Percentiles rank a stretch among this genome's conserved stretches.
Evolutionary conservation across 2,113 vertebrate genomes (phyloP).

Genomic region (Psittacula cyanocephala): DNA sequence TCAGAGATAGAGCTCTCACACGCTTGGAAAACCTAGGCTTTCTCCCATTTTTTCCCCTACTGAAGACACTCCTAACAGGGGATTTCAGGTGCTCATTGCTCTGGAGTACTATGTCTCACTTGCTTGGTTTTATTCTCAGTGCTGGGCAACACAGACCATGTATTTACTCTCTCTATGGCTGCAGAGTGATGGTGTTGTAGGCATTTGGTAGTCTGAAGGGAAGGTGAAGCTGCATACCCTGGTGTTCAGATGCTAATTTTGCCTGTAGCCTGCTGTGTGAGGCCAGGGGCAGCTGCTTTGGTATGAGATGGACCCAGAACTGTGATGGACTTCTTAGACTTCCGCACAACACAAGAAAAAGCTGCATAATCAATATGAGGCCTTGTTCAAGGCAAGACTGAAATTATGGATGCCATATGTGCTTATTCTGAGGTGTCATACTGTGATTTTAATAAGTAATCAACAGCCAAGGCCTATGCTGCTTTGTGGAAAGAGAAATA

Average conservation of each 20-base stretch:
- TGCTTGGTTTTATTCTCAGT: neutral
- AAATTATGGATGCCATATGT: neutral
- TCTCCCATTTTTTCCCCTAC: neutral
- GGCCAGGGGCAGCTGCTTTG: neutral
- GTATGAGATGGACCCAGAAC: neutral
- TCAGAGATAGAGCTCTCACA: neutral
- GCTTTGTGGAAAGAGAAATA: neutral
- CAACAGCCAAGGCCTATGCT: neutral
- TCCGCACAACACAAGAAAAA: neutral
- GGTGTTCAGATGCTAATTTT: rapidly evolving
- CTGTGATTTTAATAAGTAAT: conserved; percentile 32
- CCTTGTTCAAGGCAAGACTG: neutral
- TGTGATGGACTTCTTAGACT: neutral
- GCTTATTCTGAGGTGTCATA: neutral
- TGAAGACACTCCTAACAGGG: neutral
- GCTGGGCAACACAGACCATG: neutral
- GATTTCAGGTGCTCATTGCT: neutral
- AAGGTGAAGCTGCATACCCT: neutral
- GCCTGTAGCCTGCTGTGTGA: neutral
- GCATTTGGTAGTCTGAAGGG: neutral
- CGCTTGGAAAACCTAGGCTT: neutral
- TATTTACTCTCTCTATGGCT: neutral
- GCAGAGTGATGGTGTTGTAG: neutral
- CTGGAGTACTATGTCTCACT: neutral
- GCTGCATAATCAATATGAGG: neutral